A percentile compares a stretch with the other conserved stretches of the same genome.
Evolutionary conservation across 2,113 vertebrate species (phyloP).

Genomic region (Beaufortia kweichowensis): DNA sequence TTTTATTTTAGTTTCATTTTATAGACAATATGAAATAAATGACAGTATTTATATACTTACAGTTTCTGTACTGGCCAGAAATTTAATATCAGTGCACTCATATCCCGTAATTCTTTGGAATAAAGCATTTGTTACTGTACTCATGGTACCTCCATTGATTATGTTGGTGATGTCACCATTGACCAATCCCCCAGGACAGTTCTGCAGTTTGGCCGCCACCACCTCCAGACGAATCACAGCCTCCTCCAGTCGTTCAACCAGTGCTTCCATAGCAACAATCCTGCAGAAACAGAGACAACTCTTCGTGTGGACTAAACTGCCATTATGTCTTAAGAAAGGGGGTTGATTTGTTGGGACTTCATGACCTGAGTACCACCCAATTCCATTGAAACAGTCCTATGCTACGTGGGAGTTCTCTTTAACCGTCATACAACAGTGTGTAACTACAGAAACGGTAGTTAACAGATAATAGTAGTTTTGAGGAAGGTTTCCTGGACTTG

Average conservation of each 20-base stretch:
- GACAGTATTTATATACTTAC: no score
- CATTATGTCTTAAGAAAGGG: neutral
- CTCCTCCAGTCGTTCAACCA: conserved; percentile 88
- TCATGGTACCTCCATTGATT: conserved; percentile 77
- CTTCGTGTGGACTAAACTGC: neutral
- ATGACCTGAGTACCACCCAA: conserved; percentile 10
- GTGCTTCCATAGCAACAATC: conserved; percentile 71
- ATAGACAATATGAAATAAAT: neutral
- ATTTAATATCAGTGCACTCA: no score
- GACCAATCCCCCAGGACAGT: conserved; percentile 59
- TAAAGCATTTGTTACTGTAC: neutral
- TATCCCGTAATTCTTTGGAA: no score
- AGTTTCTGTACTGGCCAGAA: no score
- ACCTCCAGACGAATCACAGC: conserved; percentile 88
- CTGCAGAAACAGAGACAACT: conserved; percentile 5
- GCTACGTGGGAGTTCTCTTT: neutral
- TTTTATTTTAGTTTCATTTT: neutral
- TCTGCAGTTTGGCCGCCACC: conserved; percentile 72
- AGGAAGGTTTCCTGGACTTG: neutral
- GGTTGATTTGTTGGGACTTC: conserved; percentile 20
- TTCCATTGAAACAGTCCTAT: neutral
- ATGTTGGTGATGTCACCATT: conserved; percentile 68
- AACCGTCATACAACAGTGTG: neutral
- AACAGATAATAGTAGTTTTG: neutral
- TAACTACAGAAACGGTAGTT: conserved; percentile 10